These are phyloP conservation scores for Megaleporinus macrocephalus DNA, from an alignment of 2,113 vertebrate species.

Conservation along the genomic window DNA sequence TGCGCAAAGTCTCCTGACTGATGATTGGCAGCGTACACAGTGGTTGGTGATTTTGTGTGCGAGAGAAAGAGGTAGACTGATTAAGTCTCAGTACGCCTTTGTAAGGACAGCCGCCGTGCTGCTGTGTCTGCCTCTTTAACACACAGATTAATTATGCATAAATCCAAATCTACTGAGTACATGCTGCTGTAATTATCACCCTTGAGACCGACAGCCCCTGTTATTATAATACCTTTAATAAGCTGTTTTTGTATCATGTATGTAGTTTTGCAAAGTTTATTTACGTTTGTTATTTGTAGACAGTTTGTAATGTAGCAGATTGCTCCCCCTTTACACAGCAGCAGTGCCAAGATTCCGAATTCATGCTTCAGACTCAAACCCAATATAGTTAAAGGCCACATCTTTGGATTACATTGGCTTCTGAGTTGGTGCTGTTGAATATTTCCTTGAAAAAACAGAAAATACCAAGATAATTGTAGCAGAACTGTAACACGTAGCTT, in stretches of 20 bases:
- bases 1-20: constrained; percentile 71
- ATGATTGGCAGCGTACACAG: constrained; percentile 68
- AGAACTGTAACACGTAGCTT: too few species aligned
- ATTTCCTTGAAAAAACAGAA: too few species aligned
- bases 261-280: constrained; percentile 7
- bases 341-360: neutral
- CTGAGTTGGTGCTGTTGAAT: too few species aligned
- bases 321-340: neutral
- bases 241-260: constrained; percentile 22
- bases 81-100: constrained; percentile 44
- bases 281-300: neutral
- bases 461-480: too few species aligned
- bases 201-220: neutral
- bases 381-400: too few species aligned
- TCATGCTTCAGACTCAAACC: neutral
- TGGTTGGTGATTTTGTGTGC: constrained; percentile 17
- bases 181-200: constrained; percentile 64
- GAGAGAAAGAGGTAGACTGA: constrained; percentile 62
- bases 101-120: neutral
- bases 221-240: neutral
- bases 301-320: neutral
- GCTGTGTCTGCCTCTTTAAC: constrained; percentile 59
- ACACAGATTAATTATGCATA: constrained; percentile 72
- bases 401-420: too few species aligned
- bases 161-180: constrained; percentile 59